These are phyloP conservation scores for Cyprinodon diabolis DNA, from an alignment of 2,797 vertebrate genomes.

Conservation along the genomic window DNA sequence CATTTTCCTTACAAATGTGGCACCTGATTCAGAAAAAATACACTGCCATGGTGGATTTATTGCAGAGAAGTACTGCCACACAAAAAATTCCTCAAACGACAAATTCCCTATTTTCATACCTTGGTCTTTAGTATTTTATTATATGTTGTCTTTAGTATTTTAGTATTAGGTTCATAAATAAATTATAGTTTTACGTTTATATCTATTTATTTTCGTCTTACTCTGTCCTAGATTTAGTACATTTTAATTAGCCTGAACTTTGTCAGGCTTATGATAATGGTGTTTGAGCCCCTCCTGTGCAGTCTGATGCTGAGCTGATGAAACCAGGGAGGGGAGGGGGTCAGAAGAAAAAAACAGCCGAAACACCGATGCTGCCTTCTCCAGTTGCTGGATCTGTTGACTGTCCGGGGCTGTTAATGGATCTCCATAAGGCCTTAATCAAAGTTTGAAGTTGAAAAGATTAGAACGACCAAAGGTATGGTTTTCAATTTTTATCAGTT, in stretches of 20 bases:
- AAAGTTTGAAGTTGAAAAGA: not conserved
- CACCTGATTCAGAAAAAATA: too few relatives aligned
- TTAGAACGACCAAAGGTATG: slow-evolving; percentile 54
- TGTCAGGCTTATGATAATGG: not conserved
- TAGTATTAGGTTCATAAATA: not conserved
- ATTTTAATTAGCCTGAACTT: not conserved
- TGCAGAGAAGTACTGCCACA: not conserved
- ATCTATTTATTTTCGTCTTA: not conserved
- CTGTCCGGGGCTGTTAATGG: slow-evolving; percentile 32
- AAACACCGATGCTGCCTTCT: slow-evolving; percentile 54
- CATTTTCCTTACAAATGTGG: too few relatives aligned
- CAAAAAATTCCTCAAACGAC: not conserved
- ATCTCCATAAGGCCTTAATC: slow-evolving; percentile 7
- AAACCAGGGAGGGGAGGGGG: slow-evolving; percentile 63
- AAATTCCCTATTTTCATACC: not conserved
- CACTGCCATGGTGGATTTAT: not conserved
- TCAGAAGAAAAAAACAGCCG: slow-evolving; percentile 44
- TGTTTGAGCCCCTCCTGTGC: not conserved
- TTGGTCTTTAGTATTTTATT: not conserved
- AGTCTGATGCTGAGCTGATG: slow-evolving; percentile 70
- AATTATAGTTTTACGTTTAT: not conserved
- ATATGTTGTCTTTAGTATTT: too few relatives aligned
- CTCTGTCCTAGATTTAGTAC: not conserved
- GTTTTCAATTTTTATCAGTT: not conserved
- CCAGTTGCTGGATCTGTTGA: slow-evolving; percentile 12